phyloP scores from a whole-genome alignment of 2,113 vertebrate species.

The Hiodon alosoides region DNA sequence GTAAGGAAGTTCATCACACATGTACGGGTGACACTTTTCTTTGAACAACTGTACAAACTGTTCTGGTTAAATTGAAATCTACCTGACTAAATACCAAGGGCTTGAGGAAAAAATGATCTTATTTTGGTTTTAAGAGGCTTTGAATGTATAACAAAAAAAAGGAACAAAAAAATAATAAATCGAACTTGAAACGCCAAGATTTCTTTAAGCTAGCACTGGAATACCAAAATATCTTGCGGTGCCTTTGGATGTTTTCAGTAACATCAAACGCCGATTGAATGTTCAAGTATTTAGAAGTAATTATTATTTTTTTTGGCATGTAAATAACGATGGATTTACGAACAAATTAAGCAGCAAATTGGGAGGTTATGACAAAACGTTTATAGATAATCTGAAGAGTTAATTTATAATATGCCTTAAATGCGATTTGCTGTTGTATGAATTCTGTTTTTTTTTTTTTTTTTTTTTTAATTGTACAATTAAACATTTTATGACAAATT shows the following conservation, averaged over 20 bases:
- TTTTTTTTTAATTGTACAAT: conserved; percentile 56
- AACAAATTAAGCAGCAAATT: conserved; percentile 44
- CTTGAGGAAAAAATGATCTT: conserved; percentile 31
- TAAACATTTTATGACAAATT: conserved; percentile 46
- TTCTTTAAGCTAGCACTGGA: conserved; percentile 39
- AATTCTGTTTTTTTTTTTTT: conserved; percentile 57
- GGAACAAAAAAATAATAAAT: conserved; percentile 1
- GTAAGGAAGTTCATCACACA: too few relatives aligned
- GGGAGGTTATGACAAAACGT: conserved; percentile 26
- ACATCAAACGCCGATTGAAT: conserved; percentile 30
- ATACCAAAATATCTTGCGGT: conserved; percentile 28
- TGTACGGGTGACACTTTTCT: too few relatives aligned
- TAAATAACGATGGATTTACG: conserved; percentile 44
- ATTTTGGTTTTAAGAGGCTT: neutral
- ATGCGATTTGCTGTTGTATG: conserved; percentile 47
- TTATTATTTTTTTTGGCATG: conserved; percentile 32
- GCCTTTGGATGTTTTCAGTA: conserved; percentile 23
- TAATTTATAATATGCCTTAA: conserved; percentile 59
- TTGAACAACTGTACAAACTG: too few relatives aligned
- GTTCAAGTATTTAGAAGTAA: conserved; percentile 6
- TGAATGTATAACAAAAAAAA: conserved; percentile 21
- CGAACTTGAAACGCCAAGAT: conserved; percentile 47
- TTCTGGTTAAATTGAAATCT: too few relatives aligned
- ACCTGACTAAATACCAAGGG: too few relatives aligned
- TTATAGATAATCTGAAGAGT: conserved; percentile 44